Conservation (phyloP, 2,113 vertebrate species). For the Python bivittatus region DNA sequence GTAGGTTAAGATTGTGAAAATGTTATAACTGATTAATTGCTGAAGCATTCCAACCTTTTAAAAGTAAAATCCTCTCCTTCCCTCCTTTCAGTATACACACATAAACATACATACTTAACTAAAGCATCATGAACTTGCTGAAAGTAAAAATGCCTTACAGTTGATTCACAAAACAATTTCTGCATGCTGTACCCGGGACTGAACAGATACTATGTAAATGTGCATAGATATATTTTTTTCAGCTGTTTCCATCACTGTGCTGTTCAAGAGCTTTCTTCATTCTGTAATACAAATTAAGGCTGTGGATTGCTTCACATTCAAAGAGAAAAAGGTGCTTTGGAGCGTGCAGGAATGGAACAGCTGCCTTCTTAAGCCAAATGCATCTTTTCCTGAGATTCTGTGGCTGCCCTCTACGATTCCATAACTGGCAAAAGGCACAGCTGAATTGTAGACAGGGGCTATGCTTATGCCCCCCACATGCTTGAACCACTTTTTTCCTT, state of each 20-base stretch:
- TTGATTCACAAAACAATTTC: background rate
- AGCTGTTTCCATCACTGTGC: background rate
- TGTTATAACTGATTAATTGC: background rate
- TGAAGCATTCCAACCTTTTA: background rate
- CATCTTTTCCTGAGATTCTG: background rate
- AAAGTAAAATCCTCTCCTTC: background rate
- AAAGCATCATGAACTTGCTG: background rate
- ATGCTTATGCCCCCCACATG: background rate
- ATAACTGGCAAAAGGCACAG: background rate
- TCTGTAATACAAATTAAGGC: background rate
- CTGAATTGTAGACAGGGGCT: background rate
- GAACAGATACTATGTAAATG: background rate
- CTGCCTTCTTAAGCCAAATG: background rate
- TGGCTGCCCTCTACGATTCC: background rate
- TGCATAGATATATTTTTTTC: background rate
- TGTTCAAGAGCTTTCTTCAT: background rate
- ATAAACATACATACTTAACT: background rate
- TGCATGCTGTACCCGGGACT: background rate
- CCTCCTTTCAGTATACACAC: background rate
- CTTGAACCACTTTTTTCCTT: background rate
- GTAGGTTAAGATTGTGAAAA: background rate
- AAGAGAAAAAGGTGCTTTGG: background rate
- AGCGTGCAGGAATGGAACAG: background rate
- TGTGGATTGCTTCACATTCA: background rate
- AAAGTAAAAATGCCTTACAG: background rate